Evolutionary conservation across 92 coral and sea anemone species (phyloP), one percentile per base, ranked within the genome.

Genomic region (Virgularia gustaviana): DNA sequence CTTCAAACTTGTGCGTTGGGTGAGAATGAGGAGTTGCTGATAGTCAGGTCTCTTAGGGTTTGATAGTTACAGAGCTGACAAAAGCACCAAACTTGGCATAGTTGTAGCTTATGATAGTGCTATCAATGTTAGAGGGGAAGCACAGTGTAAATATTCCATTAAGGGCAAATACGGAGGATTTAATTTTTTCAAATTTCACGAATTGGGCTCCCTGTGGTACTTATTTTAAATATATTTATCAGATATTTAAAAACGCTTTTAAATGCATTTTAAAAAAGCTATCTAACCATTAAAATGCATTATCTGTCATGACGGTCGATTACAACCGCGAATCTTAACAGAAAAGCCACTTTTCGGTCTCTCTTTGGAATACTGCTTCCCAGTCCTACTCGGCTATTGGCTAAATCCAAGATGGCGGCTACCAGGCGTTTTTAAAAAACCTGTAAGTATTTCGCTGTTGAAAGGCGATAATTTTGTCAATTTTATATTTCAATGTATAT

Each of bases 11-110:
- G 53, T 2, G 22, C 15, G 53, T 45, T 45, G 53, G 11, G 22
- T 45, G 53, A 45, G 53, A 45, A 45, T 45, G 53, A 45, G 53
- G 53, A 45, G 15, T 45, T 45, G 22, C 2, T 45, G 53, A 45
- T n/a, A n/a, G 45, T 39, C 45, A 39, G 45, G 45, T 39, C 45
- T 39, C 45, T 39, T 39, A 39, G 45, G 45, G n/a, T n/a, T n/a
- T n/a, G 57, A 27, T 51, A 20, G 22, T 32, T 51, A 51, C 53
- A 27, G 28, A 78, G 71, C 71, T 70, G 71, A 73, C 85, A 81
- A 81, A 81, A 81, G 85, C 85, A 73, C 81, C 80, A 81, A 81
- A 67, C 71, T 75, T 75, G 76, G 81, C 86, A 76, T 31, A 82
- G 82, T 66, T 82, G 67, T 65, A 82, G 87, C 87, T 71, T 78